Conservation (phyloP, 2,888 invertebrate genomes). For the Apoda limacodes region DNA sequence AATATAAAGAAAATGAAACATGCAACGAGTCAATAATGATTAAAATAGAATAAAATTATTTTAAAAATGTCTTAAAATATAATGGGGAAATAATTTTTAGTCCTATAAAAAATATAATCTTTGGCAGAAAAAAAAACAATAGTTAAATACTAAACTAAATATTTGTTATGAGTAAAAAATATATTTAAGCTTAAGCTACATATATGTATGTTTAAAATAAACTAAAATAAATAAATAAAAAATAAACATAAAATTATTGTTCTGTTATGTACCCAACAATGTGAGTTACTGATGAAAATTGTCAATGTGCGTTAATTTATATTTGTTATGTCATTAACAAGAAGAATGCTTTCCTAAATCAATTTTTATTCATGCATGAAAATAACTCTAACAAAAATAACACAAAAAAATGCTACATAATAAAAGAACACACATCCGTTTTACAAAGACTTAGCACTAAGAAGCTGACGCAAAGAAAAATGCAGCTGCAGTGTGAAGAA, state of each 20-base stretch:
- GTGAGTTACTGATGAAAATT: no score
- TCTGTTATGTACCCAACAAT: no score
- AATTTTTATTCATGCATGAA: conserved; percentile 27
- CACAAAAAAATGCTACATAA: no score
- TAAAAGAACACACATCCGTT: no score
- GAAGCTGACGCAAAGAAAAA: no score
- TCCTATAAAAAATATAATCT: conserved; percentile 13
- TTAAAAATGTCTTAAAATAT: no score
- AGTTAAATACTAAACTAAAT: conserved; percentile 6
- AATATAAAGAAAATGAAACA: conserved; percentile 31
- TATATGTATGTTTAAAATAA: conserved; percentile 10
- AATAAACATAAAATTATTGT: conserved; percentile 9
- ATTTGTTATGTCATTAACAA: no score
- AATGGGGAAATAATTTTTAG: no score
- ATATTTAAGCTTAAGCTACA: conserved; percentile 12
- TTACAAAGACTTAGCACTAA: no score
- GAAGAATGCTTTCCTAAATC: conserved; percentile 62
- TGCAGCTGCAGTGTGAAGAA: conserved; percentile 44
- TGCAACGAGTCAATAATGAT: conserved; percentile 25
- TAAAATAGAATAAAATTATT: no score
- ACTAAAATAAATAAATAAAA: conserved; percentile 16
- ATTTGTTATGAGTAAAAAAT: conserved; percentile 6
- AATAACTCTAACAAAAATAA: conserved; percentile 9
- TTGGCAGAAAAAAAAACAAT: conserved; percentile 15
- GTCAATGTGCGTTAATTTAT: no score